Evolutionary conservation across 2,888 invertebrate genomes (phyloP).

Genomic region (Notodonta dromedarius): DNA sequence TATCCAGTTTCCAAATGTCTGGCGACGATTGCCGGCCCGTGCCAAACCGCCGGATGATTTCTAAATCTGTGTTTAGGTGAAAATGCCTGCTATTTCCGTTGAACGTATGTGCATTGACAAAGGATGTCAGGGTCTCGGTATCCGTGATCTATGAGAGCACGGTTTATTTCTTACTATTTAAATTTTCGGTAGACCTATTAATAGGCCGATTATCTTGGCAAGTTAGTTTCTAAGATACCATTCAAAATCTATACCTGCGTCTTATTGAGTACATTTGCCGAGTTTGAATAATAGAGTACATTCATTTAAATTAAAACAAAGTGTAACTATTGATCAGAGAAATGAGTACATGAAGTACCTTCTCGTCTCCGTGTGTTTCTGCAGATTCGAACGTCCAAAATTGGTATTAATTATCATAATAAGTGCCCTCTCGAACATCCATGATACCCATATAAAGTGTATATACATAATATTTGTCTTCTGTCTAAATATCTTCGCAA

Average conservation of each 20-base stretch:
- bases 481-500: background rate
- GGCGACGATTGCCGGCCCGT: constrained; percentile 40
- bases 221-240: too few species aligned
- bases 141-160: background rate
- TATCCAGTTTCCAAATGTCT: constrained; percentile 60
- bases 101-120: constrained; percentile 17
- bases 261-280: too few species aligned
- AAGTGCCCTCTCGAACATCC: background rate
- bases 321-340: too few species aligned
- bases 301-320: too few species aligned
- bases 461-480: too few species aligned
- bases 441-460: background rate
- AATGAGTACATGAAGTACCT: too few species aligned
- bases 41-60: constrained; percentile 53
- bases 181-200: background rate
- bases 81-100: constrained; percentile 26
- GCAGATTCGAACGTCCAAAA: too few species aligned
- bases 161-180: background rate
- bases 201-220: background rate
- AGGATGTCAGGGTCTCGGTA: constrained; percentile 19
- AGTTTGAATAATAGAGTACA: too few species aligned
- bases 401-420: too few species aligned
- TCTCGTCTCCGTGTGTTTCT: too few species aligned
- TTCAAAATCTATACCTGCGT: too few species aligned
- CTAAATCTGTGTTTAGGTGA: constrained; percentile 37